These are phyloP conservation scores for Aspidiotus destructor DNA, from an alignment of 2,888 invertebrate species.

Conservation along the genomic window DNA sequence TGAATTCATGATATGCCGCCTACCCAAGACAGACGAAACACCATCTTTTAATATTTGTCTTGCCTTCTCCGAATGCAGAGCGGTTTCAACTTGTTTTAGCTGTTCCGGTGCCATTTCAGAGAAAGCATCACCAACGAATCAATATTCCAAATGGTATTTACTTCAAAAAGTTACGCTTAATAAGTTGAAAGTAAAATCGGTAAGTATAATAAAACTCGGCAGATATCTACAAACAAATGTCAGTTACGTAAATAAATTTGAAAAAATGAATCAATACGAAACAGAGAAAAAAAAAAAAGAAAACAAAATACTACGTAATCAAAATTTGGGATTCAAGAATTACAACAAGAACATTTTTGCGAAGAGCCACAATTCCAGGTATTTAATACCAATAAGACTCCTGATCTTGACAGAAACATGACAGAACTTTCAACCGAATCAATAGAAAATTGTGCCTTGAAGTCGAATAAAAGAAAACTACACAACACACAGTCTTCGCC, in stretches of 20 bases:
- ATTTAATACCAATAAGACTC: too few species aligned
- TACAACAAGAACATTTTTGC: too few species aligned
- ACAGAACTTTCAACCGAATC: background rate
- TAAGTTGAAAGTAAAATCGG: too few species aligned
- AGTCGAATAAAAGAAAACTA: too few species aligned
- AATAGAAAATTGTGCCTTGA: background rate
- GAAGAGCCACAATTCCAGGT: too few species aligned
- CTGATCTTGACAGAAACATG: background rate
- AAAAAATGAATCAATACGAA: background rate
- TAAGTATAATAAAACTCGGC: too few species aligned
- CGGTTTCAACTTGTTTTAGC: slow-evolving; percentile 46
- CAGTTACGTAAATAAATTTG: background rate
- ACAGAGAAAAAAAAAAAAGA: background rate
- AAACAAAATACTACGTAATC: background rate
- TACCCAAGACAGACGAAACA: slow-evolving; percentile 45
- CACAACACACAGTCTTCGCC: background rate
- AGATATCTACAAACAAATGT: too few species aligned
- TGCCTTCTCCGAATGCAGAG: slow-evolving; percentile 47
- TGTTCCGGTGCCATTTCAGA: slow-evolving; percentile 48
- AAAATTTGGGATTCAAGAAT: background rate
- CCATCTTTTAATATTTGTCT: slow-evolving; percentile 47
- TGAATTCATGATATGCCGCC: slow-evolving; percentile 13
- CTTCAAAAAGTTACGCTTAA: background rate
- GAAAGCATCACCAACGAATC: slow-evolving; percentile 42
- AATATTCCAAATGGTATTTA: slow-evolving; percentile 20